A percentile compares a stretch with the other conserved stretches of the same genome.
Conservation (phyloP, 2,888 invertebrate genomes). For the Bellardia bayeri region DNA sequence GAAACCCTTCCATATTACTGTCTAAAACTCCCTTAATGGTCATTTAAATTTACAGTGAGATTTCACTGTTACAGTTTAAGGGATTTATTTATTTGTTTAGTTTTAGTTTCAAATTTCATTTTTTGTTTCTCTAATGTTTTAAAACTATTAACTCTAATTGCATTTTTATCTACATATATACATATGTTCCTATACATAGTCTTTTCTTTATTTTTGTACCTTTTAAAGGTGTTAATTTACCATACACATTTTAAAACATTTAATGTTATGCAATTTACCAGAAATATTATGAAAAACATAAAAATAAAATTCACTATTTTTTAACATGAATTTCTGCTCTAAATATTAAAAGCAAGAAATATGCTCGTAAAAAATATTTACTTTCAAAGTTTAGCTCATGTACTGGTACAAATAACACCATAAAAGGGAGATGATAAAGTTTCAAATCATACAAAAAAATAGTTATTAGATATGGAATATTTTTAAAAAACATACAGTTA, state of each 20-base stretch:
- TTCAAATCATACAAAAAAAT: slow-evolving; percentile 4
- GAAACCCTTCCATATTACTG: slow-evolving; percentile 19
- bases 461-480: background rate
- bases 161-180: background rate
- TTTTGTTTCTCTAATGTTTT: background rate
- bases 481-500: background rate
- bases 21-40: slow-evolving; percentile 17
- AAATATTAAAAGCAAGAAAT: slow-evolving; percentile 49
- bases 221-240: slow-evolving; percentile 52
- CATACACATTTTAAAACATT: slow-evolving; percentile 1
- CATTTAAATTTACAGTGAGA: background rate
- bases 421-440: slow-evolving; percentile 47
- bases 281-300: background rate
- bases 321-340: slow-evolving; percentile 62
- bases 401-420: slow-evolving; percentile 5
- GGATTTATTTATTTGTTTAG: slow-evolving; percentile 17
- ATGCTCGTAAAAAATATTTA: background rate
- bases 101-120: slow-evolving; percentile 29
- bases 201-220: background rate
- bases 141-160: slow-evolving; percentile 42
- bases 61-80: slow-evolving; percentile 37
- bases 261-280: background rate
- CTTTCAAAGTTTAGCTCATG: slow-evolving; percentile 30
- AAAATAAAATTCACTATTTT: slow-evolving; percentile 21
- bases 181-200: background rate